A percentile compares a stretch with the other conserved stretches of the same genome.
phyloP scores from a whole-genome alignment of 2,888 invertebrate genomes.

The Carterocephalus palaemon region DNA sequence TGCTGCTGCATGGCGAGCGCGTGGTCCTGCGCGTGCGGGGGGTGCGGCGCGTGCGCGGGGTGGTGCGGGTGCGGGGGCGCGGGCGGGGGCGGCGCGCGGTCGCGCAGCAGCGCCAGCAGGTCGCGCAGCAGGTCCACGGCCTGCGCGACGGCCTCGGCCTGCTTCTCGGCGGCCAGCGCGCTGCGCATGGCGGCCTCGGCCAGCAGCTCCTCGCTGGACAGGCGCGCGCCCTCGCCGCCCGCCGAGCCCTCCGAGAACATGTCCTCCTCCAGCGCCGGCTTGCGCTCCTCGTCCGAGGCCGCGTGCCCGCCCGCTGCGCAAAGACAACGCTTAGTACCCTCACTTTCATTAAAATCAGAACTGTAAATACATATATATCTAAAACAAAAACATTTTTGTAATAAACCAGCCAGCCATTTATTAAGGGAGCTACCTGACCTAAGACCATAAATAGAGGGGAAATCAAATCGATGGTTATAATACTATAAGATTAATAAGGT shows the following conservation, averaged over 20 bases:
- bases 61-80: conserved; percentile 18
- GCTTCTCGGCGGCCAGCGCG: conserved; percentile 69
- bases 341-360: no score
- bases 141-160: conserved; percentile 61
- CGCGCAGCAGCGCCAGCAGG: conserved; percentile 74
- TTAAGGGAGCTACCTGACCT: no score
- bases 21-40: conserved; percentile 43
- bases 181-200: conserved; percentile 71
- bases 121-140: conserved; percentile 55
- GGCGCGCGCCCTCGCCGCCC: conserved; percentile 38
- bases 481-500: no score
- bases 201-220: conserved; percentile 63
- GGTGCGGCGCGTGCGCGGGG: conserved; percentile 43
- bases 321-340: no score
- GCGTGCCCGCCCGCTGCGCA: conserved; percentile 33
- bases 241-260: conserved; percentile 58
- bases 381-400: no score
- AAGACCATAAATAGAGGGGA: no score
- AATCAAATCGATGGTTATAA: no score
- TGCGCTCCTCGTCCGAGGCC: conserved; percentile 63
- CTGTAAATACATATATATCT: no score
- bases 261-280: conserved; percentile 58
- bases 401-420: no score
- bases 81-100: conserved; percentile 73
- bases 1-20: conserved; percentile 35